These are phyloP conservation scores for Rhogogaster chlorosoma DNA, from an alignment of 2,888 invertebrate genomes.

Conservation along the genomic window DNA sequence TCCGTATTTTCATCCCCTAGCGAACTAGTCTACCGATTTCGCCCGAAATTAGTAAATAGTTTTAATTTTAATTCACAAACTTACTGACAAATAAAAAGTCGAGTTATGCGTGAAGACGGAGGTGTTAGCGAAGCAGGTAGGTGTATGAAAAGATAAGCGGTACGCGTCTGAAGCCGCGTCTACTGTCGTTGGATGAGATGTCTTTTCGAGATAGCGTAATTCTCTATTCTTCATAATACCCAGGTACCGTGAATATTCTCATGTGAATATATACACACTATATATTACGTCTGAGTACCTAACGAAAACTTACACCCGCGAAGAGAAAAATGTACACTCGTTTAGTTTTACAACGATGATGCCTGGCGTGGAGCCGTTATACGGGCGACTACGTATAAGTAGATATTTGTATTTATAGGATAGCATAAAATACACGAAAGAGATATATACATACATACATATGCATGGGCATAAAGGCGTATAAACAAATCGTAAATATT, in stretches of 20 bases:
- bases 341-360: constrained; percentile 32
- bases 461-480: not conserved
- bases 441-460: not conserved
- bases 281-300: not conserved
- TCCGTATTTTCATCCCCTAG: not conserved
- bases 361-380: not conserved
- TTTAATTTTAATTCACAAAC: not conserved
- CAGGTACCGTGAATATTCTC: not conserved
- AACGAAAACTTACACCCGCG: not conserved
- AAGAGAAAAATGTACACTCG: constrained; percentile 30
- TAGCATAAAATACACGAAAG: constrained; percentile 31
- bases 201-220: constrained; percentile 11
- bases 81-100: not conserved
- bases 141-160: constrained; percentile 7
- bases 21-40: not conserved
- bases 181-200: not conserved
- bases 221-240: not conserved
- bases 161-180: not conserved
- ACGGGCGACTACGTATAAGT: not conserved
- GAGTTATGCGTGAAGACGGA: not conserved
- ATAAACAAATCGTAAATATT: constrained; percentile 41
- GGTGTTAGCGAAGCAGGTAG: constrained; percentile 20
- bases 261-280: not conserved
- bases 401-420: constrained; percentile 29
- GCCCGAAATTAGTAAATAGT: not conserved